Evolutionary conservation across 1,140 invertebrate species (phyloP), one percentile per base, ranked within the genome.

Genomic region (Caerostris darwini): DNA sequence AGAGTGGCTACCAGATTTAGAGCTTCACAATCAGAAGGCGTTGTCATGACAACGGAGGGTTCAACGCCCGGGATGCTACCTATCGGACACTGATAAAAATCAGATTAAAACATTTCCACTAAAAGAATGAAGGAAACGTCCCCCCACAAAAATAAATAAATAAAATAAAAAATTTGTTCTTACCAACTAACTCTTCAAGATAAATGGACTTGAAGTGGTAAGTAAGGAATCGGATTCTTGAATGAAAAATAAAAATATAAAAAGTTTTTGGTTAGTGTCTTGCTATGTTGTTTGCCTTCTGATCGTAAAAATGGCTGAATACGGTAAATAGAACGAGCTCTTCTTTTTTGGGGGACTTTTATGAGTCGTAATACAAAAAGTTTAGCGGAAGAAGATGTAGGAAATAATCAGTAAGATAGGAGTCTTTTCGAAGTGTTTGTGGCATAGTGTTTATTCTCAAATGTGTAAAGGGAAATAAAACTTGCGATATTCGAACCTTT

Each of bases 71-170:
- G 7, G 19, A 19, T 77, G 69, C 8, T 77, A 77, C 69, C 69
- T 77, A 77, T 77, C 69, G 69, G 69, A 34, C 69, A 77, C 34
- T 77, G 69, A 77, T 77, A 77, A 77, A 77, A 77, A 77, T 77
- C 69, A 77, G 69, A 77, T 77, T 77, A 77, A 77, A 77, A 34
- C 8, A 53, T 50, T 64, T 77, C 50, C 69, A 77, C 19, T 77
- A 77, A 77, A 77, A 77, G 69, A 50, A 77, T 4, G 12, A 10
- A 77, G 69, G 34, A 77, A 77, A 77, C 12, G 69, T 14, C 69
- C 50, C 34, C 17, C 69, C 34, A 50, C n/a, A n/a, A n/a, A n/a
- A n/a, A n/a, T n/a, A n/a, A n/a, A n/a, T n/a, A n/a, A n/a, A n/a
- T n/a, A n/a, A n/a, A n/a, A n/a, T n/a, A n/a, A n/a, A n/a, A 50